phyloP scores from a whole-genome alignment of 2,113 vertebrate genomes.

The Tor tambroides region DNA sequence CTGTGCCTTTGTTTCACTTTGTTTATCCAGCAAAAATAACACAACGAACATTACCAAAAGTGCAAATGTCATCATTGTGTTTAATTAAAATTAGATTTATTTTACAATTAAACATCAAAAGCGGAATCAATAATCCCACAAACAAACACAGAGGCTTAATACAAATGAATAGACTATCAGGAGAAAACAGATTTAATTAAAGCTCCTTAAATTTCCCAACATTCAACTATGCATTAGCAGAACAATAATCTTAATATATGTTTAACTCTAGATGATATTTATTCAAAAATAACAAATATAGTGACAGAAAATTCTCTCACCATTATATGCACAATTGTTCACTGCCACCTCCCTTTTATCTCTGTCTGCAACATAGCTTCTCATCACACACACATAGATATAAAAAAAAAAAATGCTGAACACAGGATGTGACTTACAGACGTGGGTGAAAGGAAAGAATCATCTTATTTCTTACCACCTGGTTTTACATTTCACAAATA shows the following conservation, averaged over 20 bases:
- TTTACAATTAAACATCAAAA: background rate
- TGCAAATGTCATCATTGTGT: background rate
- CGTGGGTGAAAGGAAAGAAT: conserved; percentile 58
- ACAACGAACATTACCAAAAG: background rate
- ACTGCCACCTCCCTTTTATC: background rate
- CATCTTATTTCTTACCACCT: conserved; percentile 33
- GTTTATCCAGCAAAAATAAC: background rate
- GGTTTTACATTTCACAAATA: conserved; percentile 37
- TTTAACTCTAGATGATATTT: background rate
- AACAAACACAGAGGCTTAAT: background rate
- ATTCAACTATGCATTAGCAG: background rate
- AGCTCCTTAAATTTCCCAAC: background rate
- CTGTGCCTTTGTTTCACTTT: background rate
- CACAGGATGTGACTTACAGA: background rate
- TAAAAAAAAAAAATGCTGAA: no score
- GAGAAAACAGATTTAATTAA: background rate
- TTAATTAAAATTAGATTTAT: background rate
- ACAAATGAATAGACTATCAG: background rate
- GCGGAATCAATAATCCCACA: background rate
- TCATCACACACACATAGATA: background rate
- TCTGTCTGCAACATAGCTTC: background rate
- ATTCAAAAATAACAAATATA: background rate
- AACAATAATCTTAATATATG: background rate
- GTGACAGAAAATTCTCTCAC: background rate
- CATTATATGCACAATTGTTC: background rate